Evolutionary conservation across 2,797 vertebrate genomes (phyloP).

Genomic region (Chanos chanos): DNA sequence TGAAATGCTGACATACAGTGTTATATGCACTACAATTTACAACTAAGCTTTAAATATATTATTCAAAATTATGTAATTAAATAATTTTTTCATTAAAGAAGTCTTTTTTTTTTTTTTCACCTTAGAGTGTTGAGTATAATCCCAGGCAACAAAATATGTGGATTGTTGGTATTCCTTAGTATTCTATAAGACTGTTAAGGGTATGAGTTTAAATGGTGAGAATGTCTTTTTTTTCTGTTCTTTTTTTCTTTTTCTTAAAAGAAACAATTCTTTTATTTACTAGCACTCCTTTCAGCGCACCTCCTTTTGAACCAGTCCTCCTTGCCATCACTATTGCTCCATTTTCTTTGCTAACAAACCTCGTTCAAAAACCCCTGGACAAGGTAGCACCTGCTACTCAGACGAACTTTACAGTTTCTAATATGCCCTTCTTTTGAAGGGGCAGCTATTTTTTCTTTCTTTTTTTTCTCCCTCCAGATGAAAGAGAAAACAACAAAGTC

Average conservation of each 20-base stretch:
- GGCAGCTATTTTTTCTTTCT: background rate
- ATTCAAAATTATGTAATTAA: conserved; percentile 47
- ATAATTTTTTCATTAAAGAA: conserved; percentile 30
- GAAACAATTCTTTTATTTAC: background rate
- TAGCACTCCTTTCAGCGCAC: background rate
- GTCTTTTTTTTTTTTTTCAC: conserved; percentile 36
- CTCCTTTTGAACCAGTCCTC: background rate
- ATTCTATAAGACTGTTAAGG: background rate
- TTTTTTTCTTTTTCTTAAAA: conserved; percentile 1
- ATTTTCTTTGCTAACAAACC: background rate
- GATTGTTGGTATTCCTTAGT: background rate
- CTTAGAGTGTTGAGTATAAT: conserved; percentile 14
- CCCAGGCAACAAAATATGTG: background rate
- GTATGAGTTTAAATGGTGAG: too few relatives aligned
- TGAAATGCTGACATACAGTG: conserved; percentile 27
- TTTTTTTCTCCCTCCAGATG: background rate
- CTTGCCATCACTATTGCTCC: background rate
- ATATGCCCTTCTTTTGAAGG: background rate
- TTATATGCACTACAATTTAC: conserved; percentile 22
- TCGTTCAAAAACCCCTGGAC: background rate
- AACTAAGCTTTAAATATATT: conserved; percentile 46
- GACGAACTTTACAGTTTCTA: background rate
- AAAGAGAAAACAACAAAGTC: conserved; percentile 24
- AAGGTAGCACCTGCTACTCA: background rate
- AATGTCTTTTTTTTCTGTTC: too few relatives aligned